These are phyloP conservation scores for Heliconius eleuchia DNA, from an alignment of 1,140 invertebrate genomes.

Conservation along the genomic window DNA sequence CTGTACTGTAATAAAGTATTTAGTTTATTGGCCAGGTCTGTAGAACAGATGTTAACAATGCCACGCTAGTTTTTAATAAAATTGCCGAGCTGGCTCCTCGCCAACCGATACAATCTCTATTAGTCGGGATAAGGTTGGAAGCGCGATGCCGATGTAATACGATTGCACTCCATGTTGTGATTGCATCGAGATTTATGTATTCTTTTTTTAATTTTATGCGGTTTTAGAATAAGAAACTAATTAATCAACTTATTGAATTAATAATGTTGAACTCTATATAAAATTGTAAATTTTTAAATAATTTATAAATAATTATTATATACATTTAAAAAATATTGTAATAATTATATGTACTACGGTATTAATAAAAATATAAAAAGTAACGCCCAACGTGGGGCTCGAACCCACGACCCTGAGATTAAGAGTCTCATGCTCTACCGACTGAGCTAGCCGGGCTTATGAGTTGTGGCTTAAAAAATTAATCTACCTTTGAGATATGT, in stretches of 20 bases:
- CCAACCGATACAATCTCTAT: slow-evolving; percentile 30
- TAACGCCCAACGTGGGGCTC: slow-evolving; percentile 10
- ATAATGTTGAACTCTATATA: too few relatives aligned
- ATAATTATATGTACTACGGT: background rate
- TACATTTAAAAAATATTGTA: background rate
- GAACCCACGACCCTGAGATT: slow-evolving; percentile 13
- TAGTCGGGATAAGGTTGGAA: slow-evolving; percentile 10
- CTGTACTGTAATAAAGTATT: slow-evolving; percentile 20
- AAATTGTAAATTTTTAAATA: too few relatives aligned
- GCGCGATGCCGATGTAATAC: background rate
- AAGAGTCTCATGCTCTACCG: slow-evolving; percentile 11
- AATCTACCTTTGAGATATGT: background rate
- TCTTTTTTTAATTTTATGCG: background rate
- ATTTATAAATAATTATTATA: background rate
- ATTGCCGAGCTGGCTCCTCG: slow-evolving; percentile 27
- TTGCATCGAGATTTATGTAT: background rate
- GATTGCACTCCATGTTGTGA: slow-evolving; percentile 1
- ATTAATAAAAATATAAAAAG: background rate
- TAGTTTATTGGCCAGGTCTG: slow-evolving; percentile 25
- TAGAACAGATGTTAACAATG: slow-evolving; percentile 39
- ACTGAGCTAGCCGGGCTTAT: slow-evolving; percentile 25
- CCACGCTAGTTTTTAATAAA: slow-evolving; percentile 40
- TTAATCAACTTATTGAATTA: background rate
- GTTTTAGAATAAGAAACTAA: background rate
- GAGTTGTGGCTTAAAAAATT: background rate